Evolutionary conservation across 2,113 vertebrate genomes (phyloP).

Genomic region (Gambusia holbrooki): DNA sequence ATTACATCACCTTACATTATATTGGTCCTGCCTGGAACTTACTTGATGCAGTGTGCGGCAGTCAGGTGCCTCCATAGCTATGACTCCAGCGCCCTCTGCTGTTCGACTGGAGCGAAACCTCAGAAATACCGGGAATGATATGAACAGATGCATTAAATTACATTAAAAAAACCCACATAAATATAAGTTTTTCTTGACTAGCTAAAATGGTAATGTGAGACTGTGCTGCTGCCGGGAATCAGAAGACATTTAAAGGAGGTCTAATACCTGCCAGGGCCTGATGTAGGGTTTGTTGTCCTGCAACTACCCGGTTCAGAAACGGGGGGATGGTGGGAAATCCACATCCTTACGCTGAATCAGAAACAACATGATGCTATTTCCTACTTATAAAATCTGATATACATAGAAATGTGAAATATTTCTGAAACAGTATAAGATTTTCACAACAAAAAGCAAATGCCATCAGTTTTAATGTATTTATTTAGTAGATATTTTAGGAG

Average conservation of each 20-base stretch:
- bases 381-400: neutral
- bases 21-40: no score
- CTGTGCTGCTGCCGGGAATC: no score
- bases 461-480: no score
- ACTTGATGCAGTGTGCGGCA: slow-evolving; percentile 92
- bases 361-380: neutral
- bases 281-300: slow-evolving; percentile 77
- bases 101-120: slow-evolving; percentile 85
- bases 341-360: slow-evolving; percentile 75
- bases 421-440: neutral
- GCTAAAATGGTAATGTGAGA: no score
- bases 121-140: slow-evolving; percentile 58
- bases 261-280: slow-evolving; percentile 84
- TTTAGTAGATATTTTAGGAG: no score
- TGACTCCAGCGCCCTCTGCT: slow-evolving; percentile 74
- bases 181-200: neutral
- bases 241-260: neutral
- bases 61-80: slow-evolving; percentile 90
- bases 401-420: neutral
- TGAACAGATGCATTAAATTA: slow-evolving; percentile 41
- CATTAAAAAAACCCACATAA: no score
- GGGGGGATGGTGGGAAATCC: slow-evolving; percentile 72
- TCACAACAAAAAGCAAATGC: neutral
- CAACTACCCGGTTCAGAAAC: slow-evolving; percentile 72
- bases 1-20: no score